Evolutionary conservation across 2,113 vertebrate species (phyloP).

Genomic region (Ceyx cyanopectus): DNA sequence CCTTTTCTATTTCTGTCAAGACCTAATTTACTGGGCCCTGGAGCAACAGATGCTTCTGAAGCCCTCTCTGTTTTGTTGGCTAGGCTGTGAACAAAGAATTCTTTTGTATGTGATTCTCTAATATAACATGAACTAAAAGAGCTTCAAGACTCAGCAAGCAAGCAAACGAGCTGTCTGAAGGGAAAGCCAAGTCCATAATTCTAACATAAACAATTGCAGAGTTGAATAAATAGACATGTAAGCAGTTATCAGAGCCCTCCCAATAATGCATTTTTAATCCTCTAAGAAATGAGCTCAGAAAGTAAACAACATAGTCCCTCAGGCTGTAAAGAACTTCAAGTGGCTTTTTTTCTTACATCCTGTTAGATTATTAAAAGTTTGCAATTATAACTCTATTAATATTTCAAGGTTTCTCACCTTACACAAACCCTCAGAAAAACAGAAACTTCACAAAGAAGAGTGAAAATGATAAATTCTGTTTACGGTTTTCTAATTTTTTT

Average conservation of each 20-base stretch:
- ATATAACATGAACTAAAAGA: conserved; percentile 52
- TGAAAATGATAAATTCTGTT: conserved; percentile 7
- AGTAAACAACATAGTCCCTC: conserved; percentile 27
- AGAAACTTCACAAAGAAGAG: neutral
- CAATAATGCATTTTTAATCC: conserved; percentile 62
- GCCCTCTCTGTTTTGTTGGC: neutral
- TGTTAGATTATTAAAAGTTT: conserved; percentile 50
- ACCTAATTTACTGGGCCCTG: conserved; percentile 41
- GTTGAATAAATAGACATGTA: conserved; percentile 38
- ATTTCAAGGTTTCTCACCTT: conserved; percentile 36
- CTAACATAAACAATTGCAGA: conserved; percentile 44
- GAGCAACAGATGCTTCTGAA: conserved; percentile 19
- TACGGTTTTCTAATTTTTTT: neutral
- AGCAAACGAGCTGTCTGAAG: neutral
- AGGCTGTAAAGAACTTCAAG: conserved; percentile 32
- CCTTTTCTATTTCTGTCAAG: conserved; percentile 34
- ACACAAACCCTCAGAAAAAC: neutral
- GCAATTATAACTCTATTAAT: conserved; percentile 41
- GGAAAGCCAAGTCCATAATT: conserved; percentile 45
- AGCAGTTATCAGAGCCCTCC: conserved; percentile 24
- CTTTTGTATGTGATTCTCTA: conserved; percentile 11
- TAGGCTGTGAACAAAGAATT: conserved; percentile 31
- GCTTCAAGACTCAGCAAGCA: conserved; percentile 16
- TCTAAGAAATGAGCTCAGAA: conserved; percentile 14
- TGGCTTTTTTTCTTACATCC: conserved; percentile 54